Base-by-base conservation (phyloP, 1,140 invertebrate species). In the Dryas iulia region DNA sequence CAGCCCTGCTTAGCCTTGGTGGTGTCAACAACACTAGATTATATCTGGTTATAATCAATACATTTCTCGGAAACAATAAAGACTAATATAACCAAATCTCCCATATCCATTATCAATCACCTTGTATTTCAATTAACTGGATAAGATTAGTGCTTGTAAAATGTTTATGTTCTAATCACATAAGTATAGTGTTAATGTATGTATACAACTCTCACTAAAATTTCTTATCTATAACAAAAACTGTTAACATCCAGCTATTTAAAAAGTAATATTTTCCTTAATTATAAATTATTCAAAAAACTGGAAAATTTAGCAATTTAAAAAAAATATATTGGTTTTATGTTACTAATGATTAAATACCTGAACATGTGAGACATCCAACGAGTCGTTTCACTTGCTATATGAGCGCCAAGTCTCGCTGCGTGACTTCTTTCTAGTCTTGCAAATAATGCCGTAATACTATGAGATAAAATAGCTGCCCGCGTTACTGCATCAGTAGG, bases 341-440 rank as follows among this genome's bases (percentile, higher is more conserved):
- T 47, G 18, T 8, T 7, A 18, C n/a, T 39, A 7, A 47, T 47
- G 1, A 47, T 47, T 21, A 47, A 39, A 21, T 84, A 96, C 95
- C 95, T 96, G 85, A 97, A 97, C 78, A 97, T 94, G 78, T 96
- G 94, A 63, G 95, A 94, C 31, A 97, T 91, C 96, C 96, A 97
- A 74, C 95, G 92, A 4, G 95, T 95, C 0, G 95, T 95, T 78
- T 97, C 96, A 14, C 94, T 94, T 0, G 94, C 94, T 35, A 97
- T 93, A 74, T 95, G 94, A 56, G 94, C 94, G 23, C 95, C 94
- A 30, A 97, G 86, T 77, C 94, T 94, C 39, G 95, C 94, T 31
- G 96, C 93, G 83, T 96, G 94, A 59, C 91, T 87, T 53, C 94
- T 92, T 56, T 96, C 95, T 56, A 97, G 84, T 33, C 94, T 94